phyloP scores from a whole-genome alignment of 2,888 invertebrate genomes.

The Aphidoletes aphidimyza region DNA sequence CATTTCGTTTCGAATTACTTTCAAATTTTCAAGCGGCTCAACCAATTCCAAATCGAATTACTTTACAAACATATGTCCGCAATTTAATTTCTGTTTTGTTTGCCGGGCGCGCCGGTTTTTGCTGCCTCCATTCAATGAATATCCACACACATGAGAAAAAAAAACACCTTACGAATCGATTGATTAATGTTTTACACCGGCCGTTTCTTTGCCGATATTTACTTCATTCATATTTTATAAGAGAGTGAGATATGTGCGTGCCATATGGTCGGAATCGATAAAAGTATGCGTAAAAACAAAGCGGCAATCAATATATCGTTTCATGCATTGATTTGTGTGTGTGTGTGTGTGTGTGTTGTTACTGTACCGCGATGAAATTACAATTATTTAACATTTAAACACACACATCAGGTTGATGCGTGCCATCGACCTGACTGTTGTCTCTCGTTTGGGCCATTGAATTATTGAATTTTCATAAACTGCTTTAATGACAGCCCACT shows the following conservation, averaged over 20 bases:
- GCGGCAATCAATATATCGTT: slow-evolving; percentile 4
- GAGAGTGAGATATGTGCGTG: slow-evolving; percentile 11
- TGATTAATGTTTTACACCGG: slow-evolving; percentile 40
- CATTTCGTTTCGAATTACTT: not conserved
- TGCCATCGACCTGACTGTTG: not conserved
- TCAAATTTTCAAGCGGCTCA: slow-evolving; percentile 12
- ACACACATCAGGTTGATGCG: not conserved
- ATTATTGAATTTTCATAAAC: not conserved
- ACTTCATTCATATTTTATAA: slow-evolving; percentile 44
- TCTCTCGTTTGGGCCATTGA: not conserved
- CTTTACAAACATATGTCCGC: slow-evolving; percentile 51
- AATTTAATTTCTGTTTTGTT: slow-evolving; percentile 2
- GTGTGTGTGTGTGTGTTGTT: no score
- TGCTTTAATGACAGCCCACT: not conserved
- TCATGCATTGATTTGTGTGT: slow-evolving; percentile 17
- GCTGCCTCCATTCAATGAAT: not conserved
- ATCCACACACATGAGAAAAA: no score
- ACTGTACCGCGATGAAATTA: slow-evolving; percentile 27
- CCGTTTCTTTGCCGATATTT: not conserved
- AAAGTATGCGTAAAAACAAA: not conserved
- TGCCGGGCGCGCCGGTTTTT: not conserved
- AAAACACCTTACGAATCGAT: slow-evolving; percentile 36
- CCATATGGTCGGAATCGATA: not conserved
- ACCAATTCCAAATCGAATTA: no score
- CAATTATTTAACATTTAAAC: not conserved